Percentiles rank a stretch among this genome's conserved stretches.
Conservation (phyloP, 2,113 vertebrate genomes). For the Meles meles region DNA sequence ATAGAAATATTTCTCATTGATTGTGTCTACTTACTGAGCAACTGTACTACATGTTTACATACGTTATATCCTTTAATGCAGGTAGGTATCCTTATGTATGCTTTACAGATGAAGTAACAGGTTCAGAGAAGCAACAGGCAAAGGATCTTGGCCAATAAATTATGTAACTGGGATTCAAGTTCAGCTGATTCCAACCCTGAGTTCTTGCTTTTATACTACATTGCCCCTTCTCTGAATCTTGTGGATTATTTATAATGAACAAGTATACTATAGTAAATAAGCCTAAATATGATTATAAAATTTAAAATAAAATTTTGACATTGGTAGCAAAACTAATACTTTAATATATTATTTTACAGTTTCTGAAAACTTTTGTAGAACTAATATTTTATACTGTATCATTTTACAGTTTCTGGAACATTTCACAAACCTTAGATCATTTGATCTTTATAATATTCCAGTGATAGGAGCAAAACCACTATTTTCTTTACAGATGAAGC, state of each 20-base stretch:
- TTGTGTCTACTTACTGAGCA: neutral
- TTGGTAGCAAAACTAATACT: neutral
- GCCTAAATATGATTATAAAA: neutral
- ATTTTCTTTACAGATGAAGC: neutral
- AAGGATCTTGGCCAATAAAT: neutral
- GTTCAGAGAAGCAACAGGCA: neutral
- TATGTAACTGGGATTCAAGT: neutral
- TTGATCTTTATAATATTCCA: neutral
- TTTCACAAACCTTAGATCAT: neutral
- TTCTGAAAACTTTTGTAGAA: neutral
- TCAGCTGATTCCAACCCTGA: neutral
- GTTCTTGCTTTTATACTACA: neutral
- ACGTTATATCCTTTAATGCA: neutral
- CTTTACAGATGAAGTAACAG: neutral
- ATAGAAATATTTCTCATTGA: neutral
- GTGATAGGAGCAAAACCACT: neutral
- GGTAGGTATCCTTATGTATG: neutral
- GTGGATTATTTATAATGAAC: neutral
- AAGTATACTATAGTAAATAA: neutral
- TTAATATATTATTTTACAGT: neutral
- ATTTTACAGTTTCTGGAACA: neutral
- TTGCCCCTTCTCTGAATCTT: neutral
- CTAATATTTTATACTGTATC: neutral
- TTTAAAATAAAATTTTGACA: neutral
- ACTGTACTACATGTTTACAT: neutral